These are phyloP conservation scores for Mormyrus proboscirostris DNA, from an alignment of 2,797 vertebrate species.

Conservation along the genomic window DNA sequence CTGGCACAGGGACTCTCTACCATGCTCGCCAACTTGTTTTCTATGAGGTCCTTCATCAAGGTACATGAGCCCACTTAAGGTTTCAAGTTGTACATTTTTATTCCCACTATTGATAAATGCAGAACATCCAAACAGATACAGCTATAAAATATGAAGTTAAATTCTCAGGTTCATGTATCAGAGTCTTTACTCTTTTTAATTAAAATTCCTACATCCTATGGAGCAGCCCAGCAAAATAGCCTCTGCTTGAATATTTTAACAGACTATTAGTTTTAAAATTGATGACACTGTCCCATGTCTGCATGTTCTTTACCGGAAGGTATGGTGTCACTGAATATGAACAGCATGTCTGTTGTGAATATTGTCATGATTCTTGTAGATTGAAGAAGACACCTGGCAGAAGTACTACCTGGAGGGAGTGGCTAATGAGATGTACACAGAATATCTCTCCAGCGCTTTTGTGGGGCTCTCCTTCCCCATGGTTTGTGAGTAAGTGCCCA, in stretches of 20 bases:
- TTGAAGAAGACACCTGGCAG: conserved; percentile 99
- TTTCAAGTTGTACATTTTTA: background rate
- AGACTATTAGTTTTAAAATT: background rate
- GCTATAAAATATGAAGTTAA: background rate
- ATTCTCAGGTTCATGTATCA: background rate
- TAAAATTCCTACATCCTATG: background rate
- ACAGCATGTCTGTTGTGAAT: background rate
- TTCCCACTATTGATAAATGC: background rate
- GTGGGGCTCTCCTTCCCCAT: conserved; percentile 96
- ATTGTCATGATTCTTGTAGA: conserved; percentile 62
- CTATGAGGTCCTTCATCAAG: conserved; percentile 99
- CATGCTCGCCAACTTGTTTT: conserved; percentile 99
- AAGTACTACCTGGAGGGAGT: conserved; percentile 99
- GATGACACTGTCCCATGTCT: background rate
- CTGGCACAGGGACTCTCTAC: conserved; percentile 98
- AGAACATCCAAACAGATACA: background rate
- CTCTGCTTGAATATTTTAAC: background rate
- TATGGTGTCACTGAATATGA: background rate
- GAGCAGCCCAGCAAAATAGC: background rate
- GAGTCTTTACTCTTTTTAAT: background rate
- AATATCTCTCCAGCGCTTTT: conserved; percentile 99
- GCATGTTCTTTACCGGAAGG: background rate
- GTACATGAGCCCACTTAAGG: conserved; percentile 53
- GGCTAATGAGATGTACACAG: conserved; percentile 99
- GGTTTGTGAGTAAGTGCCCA: conserved; percentile 93